These are phyloP conservation scores for Pocillopora verrucosa DNA, from an alignment of 64 coral and sea anemone genomes.

Conservation along the genomic window DNA sequence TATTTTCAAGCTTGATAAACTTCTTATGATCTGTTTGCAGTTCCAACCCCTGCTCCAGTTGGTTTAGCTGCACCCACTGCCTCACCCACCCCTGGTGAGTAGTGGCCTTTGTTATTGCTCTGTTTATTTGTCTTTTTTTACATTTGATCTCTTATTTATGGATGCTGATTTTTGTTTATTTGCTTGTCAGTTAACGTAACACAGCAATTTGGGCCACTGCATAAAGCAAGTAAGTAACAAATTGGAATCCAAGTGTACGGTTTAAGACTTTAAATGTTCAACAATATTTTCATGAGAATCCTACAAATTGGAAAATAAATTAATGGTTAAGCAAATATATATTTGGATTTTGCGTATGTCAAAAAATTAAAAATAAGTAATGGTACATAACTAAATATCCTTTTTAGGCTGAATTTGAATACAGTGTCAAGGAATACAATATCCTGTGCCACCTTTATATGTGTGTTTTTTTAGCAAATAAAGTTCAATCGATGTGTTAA, in stretches of 20 bases:
- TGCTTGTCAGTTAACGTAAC: neutral
- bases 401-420: neutral
- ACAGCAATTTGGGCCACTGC: neutral
- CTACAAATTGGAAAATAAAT: too few species aligned
- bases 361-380: too few species aligned
- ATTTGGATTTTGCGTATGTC: too few species aligned
- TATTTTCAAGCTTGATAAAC: too few species aligned
- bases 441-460: neutral
- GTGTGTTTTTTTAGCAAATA: neutral
- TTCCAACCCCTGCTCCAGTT: slow-evolving; percentile 20
- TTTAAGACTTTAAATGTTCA: too few species aligned
- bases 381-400: too few species aligned
- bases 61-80: slow-evolving; percentile 4
- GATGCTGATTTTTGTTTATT: neutral
- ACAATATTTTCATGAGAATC: too few species aligned
- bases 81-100: neutral
- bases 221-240: slow-evolving; percentile 22
- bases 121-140: neutral
- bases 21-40: neutral
- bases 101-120: neutral
- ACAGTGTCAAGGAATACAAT: neutral
- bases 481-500: neutral
- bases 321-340: too few species aligned
- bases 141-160: neutral
- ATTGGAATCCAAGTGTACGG: neutral